These are phyloP conservation scores for Cyclura pinguis DNA, from an alignment of 2,797 vertebrate species.

Conservation along the genomic window DNA sequence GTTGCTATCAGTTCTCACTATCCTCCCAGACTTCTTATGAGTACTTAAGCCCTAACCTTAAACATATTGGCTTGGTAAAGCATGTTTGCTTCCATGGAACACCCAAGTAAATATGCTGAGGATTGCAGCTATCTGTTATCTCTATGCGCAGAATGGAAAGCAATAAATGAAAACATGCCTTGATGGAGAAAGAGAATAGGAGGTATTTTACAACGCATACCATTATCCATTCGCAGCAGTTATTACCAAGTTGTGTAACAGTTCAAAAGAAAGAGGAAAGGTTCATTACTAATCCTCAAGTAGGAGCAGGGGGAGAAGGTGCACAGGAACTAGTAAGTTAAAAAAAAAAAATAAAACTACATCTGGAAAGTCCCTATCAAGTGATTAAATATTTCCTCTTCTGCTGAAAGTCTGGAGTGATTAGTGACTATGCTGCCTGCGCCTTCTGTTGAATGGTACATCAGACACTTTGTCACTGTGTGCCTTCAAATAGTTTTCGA, in stretches of 20 bases:
- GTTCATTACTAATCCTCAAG: not conserved
- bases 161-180: constrained; percentile 51
- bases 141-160: constrained; percentile 39
- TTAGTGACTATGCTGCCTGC: not conserved
- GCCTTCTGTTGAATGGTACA: not conserved
- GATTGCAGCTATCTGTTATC: constrained; percentile 39
- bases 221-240: accelerated
- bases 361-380: not conserved
- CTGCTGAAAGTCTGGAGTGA: not conserved
- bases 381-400: not conserved
- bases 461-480: not conserved
- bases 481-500: too few species aligned
- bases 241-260: not conserved
- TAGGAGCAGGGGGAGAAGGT: not conserved
- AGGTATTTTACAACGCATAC: constrained; percentile 24
- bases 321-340: not conserved
- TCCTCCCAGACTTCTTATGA: not conserved
- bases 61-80: not conserved
- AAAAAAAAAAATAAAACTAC: not conserved
- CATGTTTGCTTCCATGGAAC: not conserved
- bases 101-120: not conserved
- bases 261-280: not conserved
- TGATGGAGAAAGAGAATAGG: constrained; percentile 24
- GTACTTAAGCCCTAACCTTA: not conserved
- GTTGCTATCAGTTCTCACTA: not conserved